phyloP scores from a whole-genome alignment of 2,113 vertebrate species.

The Salvelinus alpinus region DNA sequence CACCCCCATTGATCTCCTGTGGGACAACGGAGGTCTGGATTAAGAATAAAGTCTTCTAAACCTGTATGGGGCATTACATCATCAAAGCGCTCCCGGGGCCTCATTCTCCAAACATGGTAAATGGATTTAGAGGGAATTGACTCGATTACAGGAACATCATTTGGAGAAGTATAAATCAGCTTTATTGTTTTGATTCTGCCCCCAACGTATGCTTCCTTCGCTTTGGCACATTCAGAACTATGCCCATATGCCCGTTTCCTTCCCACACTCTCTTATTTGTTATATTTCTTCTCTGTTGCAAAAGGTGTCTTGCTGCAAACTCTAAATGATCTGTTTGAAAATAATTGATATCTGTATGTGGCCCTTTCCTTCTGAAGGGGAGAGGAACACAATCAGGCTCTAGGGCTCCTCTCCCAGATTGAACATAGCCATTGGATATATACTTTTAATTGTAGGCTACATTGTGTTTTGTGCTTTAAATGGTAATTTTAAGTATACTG shows the following conservation, averaged over 20 bases:
- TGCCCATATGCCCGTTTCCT: constrained; percentile 36
- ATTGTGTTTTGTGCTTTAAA: constrained; percentile 20
- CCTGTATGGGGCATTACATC: constrained; percentile 54
- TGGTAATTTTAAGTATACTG: not conserved
- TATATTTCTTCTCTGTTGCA: constrained; percentile 32
- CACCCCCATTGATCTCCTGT: constrained; percentile 56
- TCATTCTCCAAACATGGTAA: constrained; percentile 55
- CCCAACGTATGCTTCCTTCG: constrained; percentile 20
- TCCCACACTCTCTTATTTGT: constrained; percentile 26
- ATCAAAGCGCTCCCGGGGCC: constrained; percentile 51
- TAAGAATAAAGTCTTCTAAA: constrained; percentile 61
- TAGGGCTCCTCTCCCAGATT: constrained; percentile 32
- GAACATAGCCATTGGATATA: constrained; percentile 22
- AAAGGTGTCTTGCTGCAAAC: constrained; percentile 43
- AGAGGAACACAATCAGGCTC: constrained; percentile 35
- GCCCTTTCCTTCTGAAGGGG: constrained; percentile 31
- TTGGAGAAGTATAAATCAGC: constrained; percentile 50
- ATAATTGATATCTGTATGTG: constrained; percentile 36
- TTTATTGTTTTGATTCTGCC: constrained; percentile 46
- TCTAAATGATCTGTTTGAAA: constrained; percentile 40
- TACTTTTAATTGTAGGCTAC: constrained; percentile 24
- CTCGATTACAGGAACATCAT: constrained; percentile 55
- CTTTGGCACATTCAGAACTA: constrained; percentile 20
- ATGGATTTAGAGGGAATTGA: constrained; percentile 50
- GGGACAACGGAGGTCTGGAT: constrained; percentile 54